phyloP scores from a whole-genome alignment of 2,113 vertebrate species.

The Tricholaema leucomelas region DNA sequence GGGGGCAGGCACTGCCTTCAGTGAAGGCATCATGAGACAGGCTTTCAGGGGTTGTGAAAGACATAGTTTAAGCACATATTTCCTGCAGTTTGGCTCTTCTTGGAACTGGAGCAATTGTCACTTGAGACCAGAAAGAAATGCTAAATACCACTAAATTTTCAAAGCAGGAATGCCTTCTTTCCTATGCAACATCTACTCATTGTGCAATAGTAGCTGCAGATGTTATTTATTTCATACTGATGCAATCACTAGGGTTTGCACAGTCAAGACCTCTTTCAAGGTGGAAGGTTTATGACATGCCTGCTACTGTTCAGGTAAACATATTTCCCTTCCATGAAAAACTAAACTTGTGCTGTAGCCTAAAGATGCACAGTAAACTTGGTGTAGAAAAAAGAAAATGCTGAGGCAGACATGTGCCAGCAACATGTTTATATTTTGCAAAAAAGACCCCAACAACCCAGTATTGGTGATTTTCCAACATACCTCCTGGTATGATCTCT shows the following conservation, averaged over 20 bases:
- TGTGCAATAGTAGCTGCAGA: background rate
- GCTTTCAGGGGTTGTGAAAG: background rate
- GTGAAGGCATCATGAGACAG: background rate
- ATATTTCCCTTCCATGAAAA: background rate
- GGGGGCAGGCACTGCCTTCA: background rate
- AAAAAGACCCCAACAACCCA: background rate
- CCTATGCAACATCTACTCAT: background rate
- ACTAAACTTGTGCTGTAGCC: background rate
- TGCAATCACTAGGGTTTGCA: background rate
- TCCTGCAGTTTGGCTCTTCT: background rate
- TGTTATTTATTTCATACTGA: background rate
- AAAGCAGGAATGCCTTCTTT: background rate
- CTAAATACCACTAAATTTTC: background rate
- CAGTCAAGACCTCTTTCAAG: background rate
- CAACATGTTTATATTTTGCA: background rate
- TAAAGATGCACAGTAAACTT: background rate
- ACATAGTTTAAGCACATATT: background rate
- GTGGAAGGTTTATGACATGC: background rate
- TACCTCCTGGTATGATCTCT: background rate
- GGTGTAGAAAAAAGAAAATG: background rate
- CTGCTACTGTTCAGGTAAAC: background rate
- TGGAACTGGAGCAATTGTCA: background rate
- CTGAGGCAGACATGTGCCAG: background rate
- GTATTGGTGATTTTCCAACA: background rate
- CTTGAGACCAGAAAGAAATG: background rate